Evolutionary conservation across 2,113 vertebrate species (phyloP), one percentile per base, ranked within the genome.

Genomic region (Prunella fulvescens): DNA sequence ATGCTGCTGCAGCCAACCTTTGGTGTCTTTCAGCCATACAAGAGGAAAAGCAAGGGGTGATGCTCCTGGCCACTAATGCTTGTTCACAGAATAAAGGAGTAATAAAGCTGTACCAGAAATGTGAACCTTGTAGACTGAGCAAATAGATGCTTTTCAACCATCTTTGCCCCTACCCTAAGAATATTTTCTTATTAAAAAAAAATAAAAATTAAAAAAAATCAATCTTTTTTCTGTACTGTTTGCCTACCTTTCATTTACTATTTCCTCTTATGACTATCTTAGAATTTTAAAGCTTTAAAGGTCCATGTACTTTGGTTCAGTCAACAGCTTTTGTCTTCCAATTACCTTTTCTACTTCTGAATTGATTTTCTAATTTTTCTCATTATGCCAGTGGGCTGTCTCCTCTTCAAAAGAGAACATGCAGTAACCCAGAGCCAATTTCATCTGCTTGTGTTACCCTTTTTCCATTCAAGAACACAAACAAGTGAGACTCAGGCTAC

Each of bases 81-180:
- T 11, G 25, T 35, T 82, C 40, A 50, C 61, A 67, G 35, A 40
- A 40, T 22, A 60, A 84, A 22, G 19, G 17, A 54, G 24, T 3
- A 51, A 40, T 20, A 72, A 79, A 86, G 18, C 29, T 23, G 20
- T n/a, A 60, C 12, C 1, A 9, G 60, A 44, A 66, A 8, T 0
- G 7, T 74, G 22, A 65, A 48, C 14, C 26, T 28, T 31, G 64
- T 20, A 64, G 33, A 47, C 1, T 50, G 11, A 86, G 16, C 10
- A 73, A 86, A 29, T 12, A 72, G 4, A 4, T 22, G 35, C 28
- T 66, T 91, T 81, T 71, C 60, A 73, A 47, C 8, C 16, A 22
- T 31, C 24, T 48, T 16, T 14, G 3, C 7, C 7, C 1, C 4
- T 11, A 7, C 4, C 1, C 1, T 3, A 42, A 60, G 14, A 19